These are phyloP conservation scores for Steinernema khuongi DNA, from an alignment of 1,140 invertebrate genomes.

Conservation along the genomic window DNA sequence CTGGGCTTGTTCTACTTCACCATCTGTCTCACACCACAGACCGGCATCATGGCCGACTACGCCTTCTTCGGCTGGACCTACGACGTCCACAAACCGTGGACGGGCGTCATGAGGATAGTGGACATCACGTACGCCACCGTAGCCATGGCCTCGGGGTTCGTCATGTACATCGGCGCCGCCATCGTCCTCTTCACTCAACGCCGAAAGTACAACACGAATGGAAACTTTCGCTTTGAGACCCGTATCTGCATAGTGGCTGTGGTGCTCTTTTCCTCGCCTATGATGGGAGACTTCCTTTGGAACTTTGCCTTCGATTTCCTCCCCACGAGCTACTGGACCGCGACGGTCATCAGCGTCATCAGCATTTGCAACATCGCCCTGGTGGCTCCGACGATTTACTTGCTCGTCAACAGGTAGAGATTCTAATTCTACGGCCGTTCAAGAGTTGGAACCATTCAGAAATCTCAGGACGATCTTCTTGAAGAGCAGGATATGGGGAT, in stretches of 20 bases:
- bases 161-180: background rate
- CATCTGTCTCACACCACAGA: background rate
- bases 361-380: background rate
- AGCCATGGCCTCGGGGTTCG: background rate
- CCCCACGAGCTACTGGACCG: background rate
- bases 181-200: background rate
- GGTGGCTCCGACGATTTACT: background rate
- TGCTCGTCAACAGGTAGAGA: background rate
- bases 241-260: background rate
- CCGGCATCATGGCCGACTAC: background rate
- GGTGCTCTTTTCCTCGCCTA: background rate
- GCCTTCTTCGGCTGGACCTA: background rate
- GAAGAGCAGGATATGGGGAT: no score
- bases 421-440: no score
- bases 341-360: background rate
- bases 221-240: background rate
- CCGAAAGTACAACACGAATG: background rate
- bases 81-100: background rate
- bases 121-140: background rate
- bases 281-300: background rate
- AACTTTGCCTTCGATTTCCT: background rate
- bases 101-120: background rate
- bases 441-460: no score
- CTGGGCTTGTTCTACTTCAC: background rate
- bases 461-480: no score